phyloP scores from a whole-genome alignment of 2,888 invertebrate genomes.

The Idaea aversata region DNA sequence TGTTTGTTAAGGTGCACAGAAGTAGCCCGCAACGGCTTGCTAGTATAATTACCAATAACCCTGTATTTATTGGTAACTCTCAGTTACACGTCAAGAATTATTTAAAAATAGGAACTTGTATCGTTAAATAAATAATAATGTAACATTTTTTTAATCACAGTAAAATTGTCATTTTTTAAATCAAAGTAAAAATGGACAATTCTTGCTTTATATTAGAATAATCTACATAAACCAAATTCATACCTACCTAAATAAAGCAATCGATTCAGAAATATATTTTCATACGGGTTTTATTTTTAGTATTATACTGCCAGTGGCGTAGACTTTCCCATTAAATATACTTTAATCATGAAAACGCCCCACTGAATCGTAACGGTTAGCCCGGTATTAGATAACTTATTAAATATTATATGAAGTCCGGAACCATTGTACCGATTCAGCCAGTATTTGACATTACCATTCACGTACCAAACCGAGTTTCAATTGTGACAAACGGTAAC shows the following conservation, averaged over 20 bases:
- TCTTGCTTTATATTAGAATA: no score
- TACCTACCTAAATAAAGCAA: not conserved
- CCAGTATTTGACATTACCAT: constrained; percentile 32
- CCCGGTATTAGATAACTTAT: constrained; percentile 5
- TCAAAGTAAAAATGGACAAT: no score
- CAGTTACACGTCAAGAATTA: no score
- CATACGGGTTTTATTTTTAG: not conserved
- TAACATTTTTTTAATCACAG: no score
- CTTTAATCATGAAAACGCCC: not conserved
- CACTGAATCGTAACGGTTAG: not conserved
- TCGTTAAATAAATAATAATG: no score
- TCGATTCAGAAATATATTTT: not conserved
- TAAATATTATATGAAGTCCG: constrained; percentile 3
- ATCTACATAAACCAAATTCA: no score
- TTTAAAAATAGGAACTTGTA: no score
- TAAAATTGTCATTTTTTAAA: no score
- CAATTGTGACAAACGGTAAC: constrained; percentile 61
- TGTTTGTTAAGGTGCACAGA: no score
- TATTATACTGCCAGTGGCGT: not conserved
- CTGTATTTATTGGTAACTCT: no score
- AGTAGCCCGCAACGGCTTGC: no score
- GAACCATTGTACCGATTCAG: constrained; percentile 16
- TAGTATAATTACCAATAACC: no score
- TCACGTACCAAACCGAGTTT: constrained; percentile 39
- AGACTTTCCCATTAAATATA: not conserved